A percentile compares a stretch with the other conserved stretches of the same genome.
These are phyloP conservation scores for Amblyteles armatorius DNA, from an alignment of 2,888 invertebrate species.

Conservation along the genomic window DNA sequence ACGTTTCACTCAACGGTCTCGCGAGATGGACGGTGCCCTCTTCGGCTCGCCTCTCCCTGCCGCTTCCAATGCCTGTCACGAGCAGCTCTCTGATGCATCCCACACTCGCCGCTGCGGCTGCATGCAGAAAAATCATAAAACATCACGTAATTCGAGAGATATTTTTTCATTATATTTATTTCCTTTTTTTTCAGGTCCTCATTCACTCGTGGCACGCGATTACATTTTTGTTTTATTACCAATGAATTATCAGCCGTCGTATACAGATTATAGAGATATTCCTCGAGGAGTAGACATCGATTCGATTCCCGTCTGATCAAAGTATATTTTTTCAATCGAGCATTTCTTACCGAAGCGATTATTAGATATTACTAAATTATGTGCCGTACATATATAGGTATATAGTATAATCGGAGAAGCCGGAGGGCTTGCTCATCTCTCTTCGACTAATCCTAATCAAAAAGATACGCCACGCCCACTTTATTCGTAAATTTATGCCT, in stretches of 20 bases:
- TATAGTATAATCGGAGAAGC: slow-evolving; percentile 45
- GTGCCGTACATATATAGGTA: slow-evolving; percentile 39
- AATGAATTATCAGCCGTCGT: slow-evolving; percentile 24
- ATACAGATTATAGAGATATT: slow-evolving; percentile 9
- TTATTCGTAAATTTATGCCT: slow-evolving; percentile 73
- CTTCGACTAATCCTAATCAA: slow-evolving; percentile 68
- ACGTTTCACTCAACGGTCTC: slow-evolving; percentile 59
- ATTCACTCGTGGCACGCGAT: slow-evolving; percentile 39
- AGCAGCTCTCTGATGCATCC: slow-evolving; percentile 50
- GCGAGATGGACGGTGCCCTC: slow-evolving; percentile 24
- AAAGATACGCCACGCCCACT: slow-evolving; percentile 71
- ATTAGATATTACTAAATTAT: slow-evolving; percentile 59
- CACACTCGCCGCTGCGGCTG: slow-evolving; percentile 50
- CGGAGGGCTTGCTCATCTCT: slow-evolving; percentile 57
- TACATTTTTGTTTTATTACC: not conserved
- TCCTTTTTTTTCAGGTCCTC: not conserved
- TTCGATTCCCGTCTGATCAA: slow-evolving; percentile 3
- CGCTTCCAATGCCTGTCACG: slow-evolving; percentile 26
- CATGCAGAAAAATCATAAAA: slow-evolving; percentile 42
- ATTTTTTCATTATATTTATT: slow-evolving; percentile 28
- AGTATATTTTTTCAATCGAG: slow-evolving; percentile 50
- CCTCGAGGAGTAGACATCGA: slow-evolving; percentile 14
- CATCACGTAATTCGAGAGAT: slow-evolving; percentile 23
- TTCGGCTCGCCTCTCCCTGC: slow-evolving; percentile 2
- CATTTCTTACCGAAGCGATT: slow-evolving; percentile 51